Conservation (phyloP, 2,113 vertebrate species). For the Toxotes jaculatrix region DNA sequence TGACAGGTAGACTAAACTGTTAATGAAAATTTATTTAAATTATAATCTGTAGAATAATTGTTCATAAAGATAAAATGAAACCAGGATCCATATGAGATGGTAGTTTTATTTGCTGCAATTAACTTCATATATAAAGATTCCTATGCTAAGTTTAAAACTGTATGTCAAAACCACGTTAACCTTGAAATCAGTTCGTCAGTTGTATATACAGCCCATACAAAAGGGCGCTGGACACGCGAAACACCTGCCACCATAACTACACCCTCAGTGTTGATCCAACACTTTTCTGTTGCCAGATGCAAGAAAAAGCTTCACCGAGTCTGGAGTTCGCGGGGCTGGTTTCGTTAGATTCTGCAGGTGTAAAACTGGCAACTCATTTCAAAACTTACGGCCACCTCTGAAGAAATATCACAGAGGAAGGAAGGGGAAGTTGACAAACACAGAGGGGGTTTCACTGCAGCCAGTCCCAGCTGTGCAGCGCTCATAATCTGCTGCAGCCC, state of each 20-base stretch:
- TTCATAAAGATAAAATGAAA: neutral
- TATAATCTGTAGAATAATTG: neutral
- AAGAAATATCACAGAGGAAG: conserved; percentile 33
- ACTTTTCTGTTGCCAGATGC: neutral
- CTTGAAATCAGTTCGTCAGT: neutral
- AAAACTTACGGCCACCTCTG: conserved; percentile 12
- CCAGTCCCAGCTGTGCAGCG: conserved; percentile 18
- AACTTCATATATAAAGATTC: no score
- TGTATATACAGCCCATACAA: neutral
- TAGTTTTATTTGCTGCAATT: neutral
- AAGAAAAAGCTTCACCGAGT: no score
- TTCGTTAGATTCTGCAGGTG: neutral
- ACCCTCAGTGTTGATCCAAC: neutral
- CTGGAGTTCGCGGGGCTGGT: no score
- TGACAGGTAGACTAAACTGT: no score
- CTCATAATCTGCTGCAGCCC: conserved; percentile 40
- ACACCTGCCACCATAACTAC: neutral
- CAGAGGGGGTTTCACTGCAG: conserved; percentile 40
- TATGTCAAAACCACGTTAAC: neutral
- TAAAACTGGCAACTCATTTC: neutral
- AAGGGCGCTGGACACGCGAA: neutral
- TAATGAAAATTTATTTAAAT: neutral
- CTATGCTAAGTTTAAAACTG: neutral
- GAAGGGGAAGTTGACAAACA: conserved; percentile 59
- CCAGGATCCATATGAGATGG: neutral